phyloP scores from a whole-genome alignment of 2,888 invertebrate genomes.

The Empis stercorea region DNA sequence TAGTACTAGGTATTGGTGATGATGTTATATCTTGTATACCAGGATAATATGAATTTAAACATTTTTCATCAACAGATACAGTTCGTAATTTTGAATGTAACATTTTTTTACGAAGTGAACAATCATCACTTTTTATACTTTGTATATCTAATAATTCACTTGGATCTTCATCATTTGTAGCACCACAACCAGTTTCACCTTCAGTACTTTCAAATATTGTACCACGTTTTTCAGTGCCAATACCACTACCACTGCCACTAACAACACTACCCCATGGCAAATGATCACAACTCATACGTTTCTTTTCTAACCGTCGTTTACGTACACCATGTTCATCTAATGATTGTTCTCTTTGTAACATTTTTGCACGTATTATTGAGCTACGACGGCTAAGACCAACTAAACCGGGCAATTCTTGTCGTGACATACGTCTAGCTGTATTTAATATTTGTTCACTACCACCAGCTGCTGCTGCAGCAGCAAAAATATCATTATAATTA shows the following conservation, averaged over 20 bases:
- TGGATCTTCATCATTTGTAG: slow-evolving; percentile 10
- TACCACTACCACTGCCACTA: slow-evolving; percentile 23
- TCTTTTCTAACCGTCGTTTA: slow-evolving; percentile 42
- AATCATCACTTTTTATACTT: slow-evolving; percentile 29
- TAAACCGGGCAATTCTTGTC: slow-evolving; percentile 4
- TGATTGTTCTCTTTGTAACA: slow-evolving; percentile 33
- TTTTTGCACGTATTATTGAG: slow-evolving; percentile 30
- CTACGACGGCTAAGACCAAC: slow-evolving; percentile 9
- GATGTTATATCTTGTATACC: neutral
- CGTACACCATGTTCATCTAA: slow-evolving; percentile 34
- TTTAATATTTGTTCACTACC: neutral
- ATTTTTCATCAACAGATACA: neutral
- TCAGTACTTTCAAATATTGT: slow-evolving; percentile 36
- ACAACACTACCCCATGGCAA: slow-evolving; percentile 30
- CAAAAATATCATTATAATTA: neutral
- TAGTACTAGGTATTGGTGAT: neutral
- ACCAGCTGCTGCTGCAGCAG: neutral
- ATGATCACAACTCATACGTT: slow-evolving; percentile 36
- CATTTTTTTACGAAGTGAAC: slow-evolving; percentile 9
- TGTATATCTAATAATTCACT: slow-evolving; percentile 22
- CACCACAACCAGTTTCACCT: slow-evolving; percentile 24
- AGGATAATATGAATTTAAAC: neutral
- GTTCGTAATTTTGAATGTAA: neutral
- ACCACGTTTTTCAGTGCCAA: slow-evolving; percentile 26
- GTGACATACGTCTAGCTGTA: neutral